Conservation (phyloP, 2,797 vertebrate genomes). For the Phoxinus dragarum region DNA sequence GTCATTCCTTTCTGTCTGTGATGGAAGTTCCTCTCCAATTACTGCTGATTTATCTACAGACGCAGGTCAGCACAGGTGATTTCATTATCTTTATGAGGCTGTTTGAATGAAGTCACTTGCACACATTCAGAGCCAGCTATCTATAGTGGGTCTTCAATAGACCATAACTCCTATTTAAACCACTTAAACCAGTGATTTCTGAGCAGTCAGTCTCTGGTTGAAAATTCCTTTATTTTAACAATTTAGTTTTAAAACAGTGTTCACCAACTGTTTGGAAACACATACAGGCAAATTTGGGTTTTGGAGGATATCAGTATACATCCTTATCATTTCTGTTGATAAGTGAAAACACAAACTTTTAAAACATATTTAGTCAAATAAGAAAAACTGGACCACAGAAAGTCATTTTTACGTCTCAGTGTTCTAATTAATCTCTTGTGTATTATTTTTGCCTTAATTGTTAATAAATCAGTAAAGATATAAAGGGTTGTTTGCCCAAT, state of each 20-base stretch:
- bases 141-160: neutral
- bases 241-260: neutral
- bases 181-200: neutral
- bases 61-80: neutral
- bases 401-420: too few species aligned
- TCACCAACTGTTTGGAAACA: neutral
- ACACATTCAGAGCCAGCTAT: slow-evolving; percentile 1
- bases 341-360: neutral
- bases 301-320: neutral
- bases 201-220: neutral
- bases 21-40: neutral
- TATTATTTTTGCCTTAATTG: too few species aligned
- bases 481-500: neutral
- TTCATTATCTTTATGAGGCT: slow-evolving; percentile 1
- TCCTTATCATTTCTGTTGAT: neutral
- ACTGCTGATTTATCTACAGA: slow-evolving; percentile 11
- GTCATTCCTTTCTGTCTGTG: neutral
- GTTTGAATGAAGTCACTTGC: neutral
- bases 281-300: neutral
- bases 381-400: neutral
- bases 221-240: neutral
- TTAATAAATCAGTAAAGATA: neutral
- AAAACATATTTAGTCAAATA: neutral
- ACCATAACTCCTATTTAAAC: neutral
- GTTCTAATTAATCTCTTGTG: too few species aligned